Evolutionary conservation across 35 echinoderm and acorn worm species (phyloP), one percentile per base, ranked within the genome.

Genomic region (Anneissia japonica): DNA sequence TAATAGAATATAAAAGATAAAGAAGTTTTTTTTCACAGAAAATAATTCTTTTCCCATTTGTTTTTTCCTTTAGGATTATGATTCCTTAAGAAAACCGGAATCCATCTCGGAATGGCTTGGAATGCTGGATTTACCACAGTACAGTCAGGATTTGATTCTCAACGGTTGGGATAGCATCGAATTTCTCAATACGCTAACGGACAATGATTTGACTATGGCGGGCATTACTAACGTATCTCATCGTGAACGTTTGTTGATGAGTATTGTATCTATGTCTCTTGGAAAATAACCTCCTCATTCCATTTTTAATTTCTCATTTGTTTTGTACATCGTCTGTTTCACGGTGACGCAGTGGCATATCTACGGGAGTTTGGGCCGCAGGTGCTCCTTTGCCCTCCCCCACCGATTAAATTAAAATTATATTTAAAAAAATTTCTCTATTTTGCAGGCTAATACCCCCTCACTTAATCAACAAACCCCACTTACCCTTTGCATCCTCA

Each of bases 111-210:
- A 93, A 64, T 99, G 96, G 96, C 80, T 99, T 7, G 89, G 88
- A 87, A 90, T 94, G 39, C 77, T 99, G 1, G 89, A 92, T 4
- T 55, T 99, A 17, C 93, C 92, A 3, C 92, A 99, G 89, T 99
- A 99, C 76, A 84, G 77, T 19, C 89, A 92, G 39, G 74, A 89
- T 56, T 84, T 99, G 23, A 86, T 93, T 6, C 79, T 86, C 51
- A 99, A 87, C 31, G 96, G 96, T 13, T 99, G 96, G 96, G 96
- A 99, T 81, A 91, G 77, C 43, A 87, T 99, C 19, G 86, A 78
- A 0, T 99, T 86, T 84, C 75, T 99, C 14, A 72, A 91, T 34
- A 43, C 86, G 0, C 64, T 99, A 23, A 85, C 92, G 0, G 89
- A 99, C 43, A 56, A 74, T 23, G 96, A 99, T 82, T 73, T 99